Base-by-base conservation (phyloP, 1,140 invertebrate species). In the Drosophila burlai region DNA sequence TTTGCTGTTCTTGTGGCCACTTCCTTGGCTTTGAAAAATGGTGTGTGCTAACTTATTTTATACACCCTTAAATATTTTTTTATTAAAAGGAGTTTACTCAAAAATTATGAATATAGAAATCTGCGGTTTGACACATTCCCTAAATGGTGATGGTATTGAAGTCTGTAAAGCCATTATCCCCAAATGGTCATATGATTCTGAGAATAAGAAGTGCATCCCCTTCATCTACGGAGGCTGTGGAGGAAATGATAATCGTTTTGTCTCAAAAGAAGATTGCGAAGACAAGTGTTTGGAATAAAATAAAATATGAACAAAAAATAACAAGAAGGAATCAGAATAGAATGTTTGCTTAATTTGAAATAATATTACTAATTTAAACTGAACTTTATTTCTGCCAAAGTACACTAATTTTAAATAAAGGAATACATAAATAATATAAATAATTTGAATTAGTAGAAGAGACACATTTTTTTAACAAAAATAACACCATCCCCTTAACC, bases 221-320 rank as follows among this genome's bases (percentile, higher is more conserved):
- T 97, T 97, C 77, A 94, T 96, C 18, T 97, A 96, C 83, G 95
- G 96, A 6, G 97, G 97, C 4, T 98, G 97, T 91, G 94, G 97
- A 49, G 98, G 97, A 40, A 99, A 99, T 91, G 95, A 95, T 55
- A 98, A 99, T 93, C 95, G 96, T 72, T 99, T 98, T 92, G 0
- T 0, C 1, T 57, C 31, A 0, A 34, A 73, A 13, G 5, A 68
- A 11, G 5, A 46, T 1, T 86, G 83, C 26, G 81, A 89, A 45
- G 54, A 59, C 4, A 67, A 29, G 29, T 91, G 85, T 42, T 49
- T 61, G 67, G 31, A 60, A 46, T 72, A 76, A 52, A 55, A 24
- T 2, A 11, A 3, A 21, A 38, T 6, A 42, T 9, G 0, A n/a
- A 42, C 4, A n/a, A 42, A 1, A 34, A 34, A 34, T 34, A 34